These are phyloP conservation scores for Vulpes ferrilata DNA, from an alignment of 2,113 vertebrate genomes.

Conservation along the genomic window DNA sequence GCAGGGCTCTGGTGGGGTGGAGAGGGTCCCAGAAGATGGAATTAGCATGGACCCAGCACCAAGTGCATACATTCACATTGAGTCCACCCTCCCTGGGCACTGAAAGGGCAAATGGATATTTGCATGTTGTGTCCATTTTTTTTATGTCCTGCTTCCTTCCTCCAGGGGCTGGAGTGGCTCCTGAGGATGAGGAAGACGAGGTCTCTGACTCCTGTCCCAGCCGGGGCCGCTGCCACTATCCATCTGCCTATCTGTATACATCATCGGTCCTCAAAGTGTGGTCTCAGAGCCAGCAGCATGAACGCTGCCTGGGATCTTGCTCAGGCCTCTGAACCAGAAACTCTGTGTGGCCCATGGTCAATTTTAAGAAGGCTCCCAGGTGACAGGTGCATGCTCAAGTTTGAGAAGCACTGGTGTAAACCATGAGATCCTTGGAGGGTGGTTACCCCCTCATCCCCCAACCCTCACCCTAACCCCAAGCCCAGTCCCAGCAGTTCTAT, in stretches of 20 bases:
- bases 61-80: fast-evolving
- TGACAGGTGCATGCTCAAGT: too few relatives aligned
- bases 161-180: not conserved
- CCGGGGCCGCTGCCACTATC: not conserved
- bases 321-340: not conserved
- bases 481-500: not conserved
- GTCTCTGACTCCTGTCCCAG: not conserved
- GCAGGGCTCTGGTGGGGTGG: not conserved
- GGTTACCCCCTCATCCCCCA: not conserved
- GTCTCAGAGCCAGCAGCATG: not conserved
- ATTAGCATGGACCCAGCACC: not conserved
- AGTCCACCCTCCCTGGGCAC: not conserved
- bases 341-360: not conserved
- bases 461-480: too few relatives aligned
- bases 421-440: not conserved
- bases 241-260: too few relatives aligned
- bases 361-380: not conserved
- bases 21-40: not conserved
- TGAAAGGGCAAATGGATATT: fast-evolving
- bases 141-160: not conserved
- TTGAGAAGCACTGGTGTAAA: not conserved
- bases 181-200: not conserved
- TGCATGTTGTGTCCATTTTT: fast-evolving
- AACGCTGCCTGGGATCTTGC: fast-evolving
- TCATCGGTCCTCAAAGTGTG: not conserved